Evolutionary conservation across 2,113 vertebrate species (phyloP), one percentile per base, ranked within the genome.

Genomic region (Chloropsis cyanopogon): DNA sequence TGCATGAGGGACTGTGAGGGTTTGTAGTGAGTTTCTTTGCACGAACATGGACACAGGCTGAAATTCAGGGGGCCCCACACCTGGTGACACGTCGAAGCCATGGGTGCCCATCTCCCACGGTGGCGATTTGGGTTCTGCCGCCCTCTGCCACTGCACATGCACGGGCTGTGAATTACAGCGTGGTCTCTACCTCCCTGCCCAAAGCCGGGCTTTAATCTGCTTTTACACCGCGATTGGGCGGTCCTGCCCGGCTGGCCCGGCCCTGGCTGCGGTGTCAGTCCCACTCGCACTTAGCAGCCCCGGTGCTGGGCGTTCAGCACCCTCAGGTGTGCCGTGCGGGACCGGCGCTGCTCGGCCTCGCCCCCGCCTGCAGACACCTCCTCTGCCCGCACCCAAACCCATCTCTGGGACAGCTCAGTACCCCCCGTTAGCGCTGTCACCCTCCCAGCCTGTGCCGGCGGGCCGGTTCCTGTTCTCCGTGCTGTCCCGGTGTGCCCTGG

Each of bases 81-180:
- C 21, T 8, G 1, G 3, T 18, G 33, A 5, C 49, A 7, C 0
- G 0, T 11, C 3, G 1, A 33, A 44, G 6, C 25, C 23, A 2
- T 20, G 9, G 2, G 6, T 23, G 44, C 56, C n/a, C 14, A 15
- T 39, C 10, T 65, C 21, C 73, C 8, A 0, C 2, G 1, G 4
- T 23, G 47, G 22, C 16, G 24, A 42, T 24, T 19, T 44, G 49
- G 10, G 25, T 23, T 4, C 35, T 22, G 16, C 49, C 68, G 49
- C 63, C 14, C 0, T 12, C 3, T 26, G 7, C 19, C 25, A 0
- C 54, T 39, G 20, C 8, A 2, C 6, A 4, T 1, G 0, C 10
- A 44, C 4, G 6, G 52, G 46, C 37, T 39, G 21, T 15, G 53
- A 19, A 4, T 53, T 24, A 14, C 3, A 1, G 54, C 16, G 10